Evolutionary conservation across 2,888 invertebrate species (phyloP), one percentile per base, ranked within the genome.

Genomic region (Napeogenes sylphis): DNA sequence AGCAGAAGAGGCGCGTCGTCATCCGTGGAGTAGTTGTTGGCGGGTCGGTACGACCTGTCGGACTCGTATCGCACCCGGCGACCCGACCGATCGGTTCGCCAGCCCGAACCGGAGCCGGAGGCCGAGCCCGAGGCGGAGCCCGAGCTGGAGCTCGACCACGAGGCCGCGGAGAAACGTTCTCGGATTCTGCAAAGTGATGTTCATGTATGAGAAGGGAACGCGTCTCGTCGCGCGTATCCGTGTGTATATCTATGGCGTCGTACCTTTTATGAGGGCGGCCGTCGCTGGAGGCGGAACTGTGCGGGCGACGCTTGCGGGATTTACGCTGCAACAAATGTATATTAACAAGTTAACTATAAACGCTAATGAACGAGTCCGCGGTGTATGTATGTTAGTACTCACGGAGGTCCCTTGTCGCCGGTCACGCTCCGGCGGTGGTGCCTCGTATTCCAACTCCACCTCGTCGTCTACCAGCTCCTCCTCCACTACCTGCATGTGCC

Each of bases 1-100:
- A 79, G 71, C 21, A 79, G 75, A 14, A 89, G 81, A 63, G 89
- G 89, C 64, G 81, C 80, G 74, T 89, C 88, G 70, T 87, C 89
- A 72, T 90, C 89, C 21, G 79, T 77, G 67, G 81, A 81, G 77
- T 80, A 84, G 12, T 53, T 58, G 38, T 56, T 59, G 61, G 82
- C 76, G 76, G 87, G 89, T 14, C 74, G 82, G 81, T 88, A 91
- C 30, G 87, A 87, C 71, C 79, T 82, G 80, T 90, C 90, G 0
- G 90, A 87, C 81, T 84, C 84, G 84, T 91, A 88, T 62, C 85
- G 81, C 59, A 68, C 61, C 69, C 63, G 66, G 68, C 66, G 65
- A 66, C 68, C 33, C n/a, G 51, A 51, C 4, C 30, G 10, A 3
- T 51, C 51, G 30, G 30, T 51, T 4, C 51, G 6, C 51, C 51